Evolutionary conservation across 1,140 invertebrate species (phyloP).

Genomic region (Plutomurus gul): DNA sequence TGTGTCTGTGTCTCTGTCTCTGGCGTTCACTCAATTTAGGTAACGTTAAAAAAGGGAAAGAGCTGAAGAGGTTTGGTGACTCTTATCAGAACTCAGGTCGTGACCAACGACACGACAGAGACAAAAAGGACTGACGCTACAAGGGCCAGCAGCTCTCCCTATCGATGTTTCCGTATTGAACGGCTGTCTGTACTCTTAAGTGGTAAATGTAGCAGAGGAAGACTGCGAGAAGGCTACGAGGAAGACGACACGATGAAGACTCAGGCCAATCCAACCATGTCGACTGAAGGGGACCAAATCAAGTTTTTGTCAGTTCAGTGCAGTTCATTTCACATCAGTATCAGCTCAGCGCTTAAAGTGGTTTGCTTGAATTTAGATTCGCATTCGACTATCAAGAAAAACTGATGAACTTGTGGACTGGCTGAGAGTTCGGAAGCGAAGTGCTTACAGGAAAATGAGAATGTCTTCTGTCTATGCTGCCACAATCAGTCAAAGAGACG

Average conservation of each 20-base stretch:
- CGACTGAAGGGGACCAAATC: conserved; percentile 11
- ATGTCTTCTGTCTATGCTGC: not conserved
- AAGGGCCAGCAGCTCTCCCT: not conserved
- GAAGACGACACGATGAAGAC: not conserved
- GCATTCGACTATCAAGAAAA: not conserved
- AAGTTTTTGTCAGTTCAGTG: conserved; percentile 24
- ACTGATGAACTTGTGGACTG: too few relatives aligned
- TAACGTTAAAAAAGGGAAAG: not conserved
- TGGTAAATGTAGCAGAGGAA: conserved; percentile 7
- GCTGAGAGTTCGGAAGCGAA: too few relatives aligned
- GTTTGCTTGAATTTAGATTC: conserved; percentile 24
- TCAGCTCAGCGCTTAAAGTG: conserved; percentile 14
- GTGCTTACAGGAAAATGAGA: not conserved
- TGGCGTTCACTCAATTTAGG: not conserved
- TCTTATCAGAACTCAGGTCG: not conserved
- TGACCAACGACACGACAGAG: conserved; percentile 1
- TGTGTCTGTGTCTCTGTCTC: not conserved
- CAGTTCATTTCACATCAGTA: conserved; percentile 24
- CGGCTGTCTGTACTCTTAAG: conserved; percentile 7
- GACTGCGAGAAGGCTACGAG: not conserved
- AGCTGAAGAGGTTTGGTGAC: not conserved
- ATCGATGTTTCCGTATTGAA: not conserved
- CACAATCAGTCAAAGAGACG: not conserved
- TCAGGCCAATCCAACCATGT: not conserved
- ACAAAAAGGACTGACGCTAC: not conserved